Percentiles rank a stretch among this genome's conserved stretches.
These are phyloP conservation scores for Taenioides sp. DNA, from an alignment of 2,797 vertebrate genomes.

Conservation along the genomic window DNA sequence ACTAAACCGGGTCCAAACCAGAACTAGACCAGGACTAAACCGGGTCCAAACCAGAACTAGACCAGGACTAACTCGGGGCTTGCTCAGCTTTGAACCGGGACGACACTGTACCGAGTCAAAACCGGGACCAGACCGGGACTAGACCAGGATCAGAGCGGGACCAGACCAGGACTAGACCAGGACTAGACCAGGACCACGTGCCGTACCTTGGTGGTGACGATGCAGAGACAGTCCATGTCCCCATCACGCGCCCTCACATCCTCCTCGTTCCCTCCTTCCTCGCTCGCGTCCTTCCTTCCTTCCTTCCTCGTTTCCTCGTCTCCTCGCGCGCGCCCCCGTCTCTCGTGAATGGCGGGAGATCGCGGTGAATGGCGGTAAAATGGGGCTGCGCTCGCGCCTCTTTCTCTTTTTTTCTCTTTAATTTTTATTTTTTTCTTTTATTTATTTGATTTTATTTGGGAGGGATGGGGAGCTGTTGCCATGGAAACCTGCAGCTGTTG, in stretches of 20 bases:
- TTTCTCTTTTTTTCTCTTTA: slow-evolving; percentile 31
- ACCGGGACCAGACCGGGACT: neutral
- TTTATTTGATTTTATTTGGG: neutral
- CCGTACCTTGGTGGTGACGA: slow-evolving; percentile 74
- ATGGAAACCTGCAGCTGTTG: slow-evolving; percentile 74
- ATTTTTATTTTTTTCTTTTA: slow-evolving; percentile 8
- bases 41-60: neutral
- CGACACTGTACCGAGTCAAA: neutral
- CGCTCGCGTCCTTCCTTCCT: slow-evolving; percentile 11
- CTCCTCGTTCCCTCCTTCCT: slow-evolving; percentile 16
- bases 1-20: neutral
- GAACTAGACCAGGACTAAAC: neutral
- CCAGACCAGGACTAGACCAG: neutral
- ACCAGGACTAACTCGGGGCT: no score
- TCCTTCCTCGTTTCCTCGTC: neutral
- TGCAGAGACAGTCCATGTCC: slow-evolving; percentile 73
- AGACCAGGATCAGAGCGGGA: neutral
- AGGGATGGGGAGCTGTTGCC: slow-evolving; percentile 58
- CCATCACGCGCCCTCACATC: slow-evolving; percentile 31
- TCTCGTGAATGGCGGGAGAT: slow-evolving; percentile 9
- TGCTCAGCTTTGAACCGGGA: no score
- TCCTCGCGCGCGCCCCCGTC: neutral
- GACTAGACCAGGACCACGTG: slow-evolving; percentile 1
- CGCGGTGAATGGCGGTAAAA: slow-evolving; percentile 3
- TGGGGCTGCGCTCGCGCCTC: slow-evolving; percentile 15